phyloP scores from a whole-genome alignment of 2,888 invertebrate genomes.

The Sepioteuthis lessoniana region DNA sequence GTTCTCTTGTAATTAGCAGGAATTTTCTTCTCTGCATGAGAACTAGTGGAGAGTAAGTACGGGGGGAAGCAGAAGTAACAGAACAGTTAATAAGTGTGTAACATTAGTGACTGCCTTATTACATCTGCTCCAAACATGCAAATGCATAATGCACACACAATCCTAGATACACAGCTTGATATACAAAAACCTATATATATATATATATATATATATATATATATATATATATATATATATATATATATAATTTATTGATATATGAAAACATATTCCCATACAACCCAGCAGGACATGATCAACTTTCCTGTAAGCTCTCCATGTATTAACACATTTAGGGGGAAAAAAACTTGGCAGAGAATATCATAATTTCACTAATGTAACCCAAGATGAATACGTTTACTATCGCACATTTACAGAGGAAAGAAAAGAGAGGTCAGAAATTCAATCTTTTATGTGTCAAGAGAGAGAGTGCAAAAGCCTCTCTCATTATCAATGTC shows the following conservation, averaged over 20 bases:
- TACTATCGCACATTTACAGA: not conserved
- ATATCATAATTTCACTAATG: not conserved
- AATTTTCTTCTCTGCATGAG: not conserved
- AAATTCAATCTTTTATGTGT: not conserved
- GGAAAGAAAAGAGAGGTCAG: not conserved
- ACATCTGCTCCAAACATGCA: too few species aligned
- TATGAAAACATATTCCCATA: not conserved
- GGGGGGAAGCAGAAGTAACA: too few species aligned
- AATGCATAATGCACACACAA: too few species aligned
- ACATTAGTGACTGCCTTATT: too few species aligned
- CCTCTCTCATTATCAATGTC: not conserved
- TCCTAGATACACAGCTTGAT: not conserved
- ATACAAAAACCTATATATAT: not conserved
- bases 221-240: not conserved
- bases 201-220: too few species aligned
- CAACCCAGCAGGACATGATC: not conserved
- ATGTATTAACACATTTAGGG: not conserved
- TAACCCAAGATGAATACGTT: not conserved
- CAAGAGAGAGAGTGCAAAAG: not conserved
- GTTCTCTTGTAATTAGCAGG: not conserved
- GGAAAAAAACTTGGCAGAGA: too few species aligned
- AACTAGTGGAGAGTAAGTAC: not conserved
- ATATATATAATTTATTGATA: not conserved
- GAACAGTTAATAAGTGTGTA: too few species aligned
- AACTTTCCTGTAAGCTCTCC: not conserved